Base-by-base conservation (phyloP, 2,888 invertebrate genomes). In the Cerastis rubricosa region DNA sequence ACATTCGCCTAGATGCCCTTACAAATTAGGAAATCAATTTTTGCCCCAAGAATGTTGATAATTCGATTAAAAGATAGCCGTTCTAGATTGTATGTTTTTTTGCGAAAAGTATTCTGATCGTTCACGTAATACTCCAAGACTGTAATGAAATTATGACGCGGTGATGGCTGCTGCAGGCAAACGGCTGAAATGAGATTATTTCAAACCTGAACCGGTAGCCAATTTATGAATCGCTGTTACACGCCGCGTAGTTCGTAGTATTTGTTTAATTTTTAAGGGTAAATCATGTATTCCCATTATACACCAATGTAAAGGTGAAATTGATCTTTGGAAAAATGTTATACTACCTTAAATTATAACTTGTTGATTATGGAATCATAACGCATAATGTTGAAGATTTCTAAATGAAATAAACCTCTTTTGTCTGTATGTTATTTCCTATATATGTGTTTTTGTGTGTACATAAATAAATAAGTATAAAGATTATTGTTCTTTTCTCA, bases 11-110 rank as follows among this genome's bases (percentile, higher is more conserved):
- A 57, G 54, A 63, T 63, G 0, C 14, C 22, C 40, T 22, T 67
- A 40, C 12, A 43, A 45, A 74, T 67, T 64, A 5, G 5, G 25
- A 6, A 8, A 57, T 1, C 54, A 67, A 49, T 67, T 29, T 67
- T n/a, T 12, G 19, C 35, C 47, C 29, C 40, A 69, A 63, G 86
- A 84, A 88, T 81, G 74, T 85, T 79, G 76, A 85, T 85, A 85
- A 89, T 86, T 83, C 83, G 76, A 84, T 89, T 88, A 84, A 22
- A 85, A 77, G 49, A 85, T 74, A 74, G 67, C 73, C 70, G 74
- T 76, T 71, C 35, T 66, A 76, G 35, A 76, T 83, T 49, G 25
- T 73, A 73, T 73, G 40, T 71, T 76, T 69, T n/a, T 77, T 77
- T 70, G 57, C 19, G 12, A 5, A 47, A 71, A 74, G 51, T 49